Evolutionary conservation across 2,797 vertebrate species (phyloP), one percentile per base, ranked within the genome.

Genomic region (Triplophysa yarkandensis): DNA sequence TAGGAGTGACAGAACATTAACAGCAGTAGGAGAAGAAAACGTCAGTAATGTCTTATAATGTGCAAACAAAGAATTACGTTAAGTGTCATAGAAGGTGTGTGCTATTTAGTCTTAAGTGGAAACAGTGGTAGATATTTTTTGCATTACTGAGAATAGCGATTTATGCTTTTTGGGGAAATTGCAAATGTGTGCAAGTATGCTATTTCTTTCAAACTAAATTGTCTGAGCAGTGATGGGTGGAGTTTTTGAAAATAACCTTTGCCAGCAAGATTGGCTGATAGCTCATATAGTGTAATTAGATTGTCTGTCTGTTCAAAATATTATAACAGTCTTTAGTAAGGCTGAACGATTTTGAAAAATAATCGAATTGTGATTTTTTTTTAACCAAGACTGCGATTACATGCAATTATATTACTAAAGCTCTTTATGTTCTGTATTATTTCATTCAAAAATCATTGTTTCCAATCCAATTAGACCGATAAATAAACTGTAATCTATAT

Each of bases 1-100:
- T 83, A 52, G 75, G 78, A 80, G 82, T 80, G 76, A 50, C 79
- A 87, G 52, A 77, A 86, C 28, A 76, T 64, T 81, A 71, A 77
- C 77, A 74, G 62, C 52, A 21, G 77, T 86, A 79, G 71, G 21
- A 50, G 83, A 83, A 77, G 23, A 52, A 77, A 55, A 36, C 75
- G 41, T 41, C 43, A 48, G 71, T 62, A 21, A 25, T 32, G 69
- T 70, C 41, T 74, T 79, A 72, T 71, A 79, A 84, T 68, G 19
- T 36, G 61, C 50, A 54, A 65, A 67, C 43, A 63, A 30, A 55
- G 4, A 25, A 54, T 54, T 52, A 52, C 48, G 1, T 4, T 25
- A 52, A 52, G 48, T 25, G 48, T 52, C 21, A 13, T 23, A 52
- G 44, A 11, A 52, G 5, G 52, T 27, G 6, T 13, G 16, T 28